phyloP scores from a whole-genome alignment of 2,797 vertebrate species.

The Phyllotis vaccarum region DNA sequence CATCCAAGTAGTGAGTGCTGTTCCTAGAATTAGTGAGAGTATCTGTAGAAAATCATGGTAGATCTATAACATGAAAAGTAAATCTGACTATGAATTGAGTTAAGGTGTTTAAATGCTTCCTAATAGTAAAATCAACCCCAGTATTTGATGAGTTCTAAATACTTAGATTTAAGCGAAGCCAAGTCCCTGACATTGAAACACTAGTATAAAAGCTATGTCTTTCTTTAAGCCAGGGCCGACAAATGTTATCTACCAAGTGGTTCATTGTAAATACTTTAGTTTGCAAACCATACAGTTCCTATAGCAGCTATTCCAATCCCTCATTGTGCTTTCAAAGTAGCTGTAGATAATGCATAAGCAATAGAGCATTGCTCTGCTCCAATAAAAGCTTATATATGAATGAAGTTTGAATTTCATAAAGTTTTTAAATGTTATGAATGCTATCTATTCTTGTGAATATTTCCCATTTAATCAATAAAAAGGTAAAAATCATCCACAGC shows the following conservation, averaged over 20 bases:
- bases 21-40: background rate
- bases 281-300: background rate
- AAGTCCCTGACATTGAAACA: background rate
- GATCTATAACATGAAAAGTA: background rate
- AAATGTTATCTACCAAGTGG: background rate
- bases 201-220: background rate
- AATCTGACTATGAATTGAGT: constrained; percentile 15
- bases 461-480: background rate
- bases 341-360: background rate
- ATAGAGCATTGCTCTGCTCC: background rate
- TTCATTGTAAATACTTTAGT: constrained; percentile 4
- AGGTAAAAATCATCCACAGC: background rate
- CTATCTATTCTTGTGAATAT: background rate
- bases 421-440: background rate
- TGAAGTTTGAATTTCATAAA: constrained; percentile 38
- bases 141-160: background rate
- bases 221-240: background rate
- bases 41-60: background rate
- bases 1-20: background rate
- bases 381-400: background rate
- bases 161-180: background rate
- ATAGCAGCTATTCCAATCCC: background rate
- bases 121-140: background rate
- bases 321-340: background rate
- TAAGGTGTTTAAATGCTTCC: constrained; percentile 28